Percentiles rank a stretch among this genome's conserved stretches.
These are phyloP conservation scores for Elgonia sp. DNA, from an alignment of 2,888 invertebrate species.

Conservation along the genomic window DNA sequence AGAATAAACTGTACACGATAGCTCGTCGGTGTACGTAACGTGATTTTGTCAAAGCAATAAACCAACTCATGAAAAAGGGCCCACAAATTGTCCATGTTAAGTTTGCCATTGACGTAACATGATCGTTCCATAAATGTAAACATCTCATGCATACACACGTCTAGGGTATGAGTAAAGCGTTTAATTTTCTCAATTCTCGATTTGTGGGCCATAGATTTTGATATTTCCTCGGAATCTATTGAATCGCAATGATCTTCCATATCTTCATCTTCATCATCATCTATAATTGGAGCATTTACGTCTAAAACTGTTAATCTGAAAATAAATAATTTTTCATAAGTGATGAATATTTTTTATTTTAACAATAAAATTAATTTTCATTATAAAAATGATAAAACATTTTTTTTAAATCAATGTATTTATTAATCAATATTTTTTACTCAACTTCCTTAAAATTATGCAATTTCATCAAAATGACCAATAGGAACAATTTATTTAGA, in stretches of 20 bases:
- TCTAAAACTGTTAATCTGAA: slow-evolving; percentile 92
- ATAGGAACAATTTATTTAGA: too few relatives aligned
- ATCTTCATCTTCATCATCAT: slow-evolving; percentile 87
- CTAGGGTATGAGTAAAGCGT: slow-evolving; percentile 90
- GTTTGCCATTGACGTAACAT: slow-evolving; percentile 87
- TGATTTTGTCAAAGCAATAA: slow-evolving; percentile 92
- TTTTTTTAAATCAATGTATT: too few relatives aligned
- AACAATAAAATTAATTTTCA: neutral
- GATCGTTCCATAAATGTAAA: slow-evolving; percentile 91
- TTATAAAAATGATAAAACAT: neutral
- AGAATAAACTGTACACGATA: slow-evolving; percentile 93
- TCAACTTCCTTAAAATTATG: too few relatives aligned
- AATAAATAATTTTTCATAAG: slow-evolving; percentile 42
- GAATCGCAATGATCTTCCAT: slow-evolving; percentile 86
- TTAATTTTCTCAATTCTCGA: slow-evolving; percentile 73
- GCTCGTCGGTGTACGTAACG: slow-evolving; percentile 94
- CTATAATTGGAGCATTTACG: slow-evolving; percentile 90
- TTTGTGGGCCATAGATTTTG: slow-evolving; percentile 84
- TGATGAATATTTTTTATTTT: slow-evolving; percentile 6
- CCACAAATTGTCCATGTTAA: slow-evolving; percentile 86
- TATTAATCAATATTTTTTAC: too few relatives aligned
- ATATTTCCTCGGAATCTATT: slow-evolving; percentile 82
- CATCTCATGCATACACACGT: slow-evolving; percentile 92
- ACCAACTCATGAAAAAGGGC: slow-evolving; percentile 89
- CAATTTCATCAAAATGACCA: too few relatives aligned